Evolutionary conservation across 92 coral and sea anemone species (phyloP), one percentile per base, ranked within the genome.

Genomic region (Blastomussa wellsi): DNA sequence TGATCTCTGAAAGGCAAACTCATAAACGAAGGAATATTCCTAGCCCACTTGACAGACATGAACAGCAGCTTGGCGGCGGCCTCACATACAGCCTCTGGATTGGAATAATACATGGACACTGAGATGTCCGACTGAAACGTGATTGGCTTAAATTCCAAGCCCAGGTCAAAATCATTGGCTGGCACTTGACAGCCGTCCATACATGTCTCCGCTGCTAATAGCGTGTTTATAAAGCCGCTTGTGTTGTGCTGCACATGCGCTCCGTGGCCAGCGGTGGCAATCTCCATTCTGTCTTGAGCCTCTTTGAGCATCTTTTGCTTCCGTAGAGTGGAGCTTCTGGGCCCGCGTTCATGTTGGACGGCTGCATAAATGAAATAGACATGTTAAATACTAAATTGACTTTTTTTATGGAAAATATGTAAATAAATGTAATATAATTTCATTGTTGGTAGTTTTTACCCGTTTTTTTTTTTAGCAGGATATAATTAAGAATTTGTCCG

Each of bases 271-370:
- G 94, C 85, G 41, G 90, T 87, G 44, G 87, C 82, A 53, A 92
- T 75, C 53, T 94, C 98, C 87, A 92, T 87, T 80, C 98, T 88
- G 55, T 92, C 93, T 48, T 94, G 98, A 7, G 98, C 98, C 48
- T 94, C 95, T 82, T 89, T 90, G 24, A 92, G 91, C 94, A 92
- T 92, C 90, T 94, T 96, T 82, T 94, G 99, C 72, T 95, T 93
- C 76, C 98, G 91, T 53, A 94, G 81, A 36, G 96, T 92, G 19
- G 98, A 94, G 91, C 95, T 96, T 77, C 99, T 86, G 38, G 99
- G 99, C 84, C 99, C 99, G 82, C 99, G 99, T 70, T 96, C 99
- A 78, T 96, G 99, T 67, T 96, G 99, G 48, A 96, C 99, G 88
- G 99, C 99, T 96, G 93, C 38, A 35, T 24, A 60, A 55, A 82